Evolutionary conservation across 2,113 vertebrate genomes (phyloP).

Genomic region (Felis catus): DNA sequence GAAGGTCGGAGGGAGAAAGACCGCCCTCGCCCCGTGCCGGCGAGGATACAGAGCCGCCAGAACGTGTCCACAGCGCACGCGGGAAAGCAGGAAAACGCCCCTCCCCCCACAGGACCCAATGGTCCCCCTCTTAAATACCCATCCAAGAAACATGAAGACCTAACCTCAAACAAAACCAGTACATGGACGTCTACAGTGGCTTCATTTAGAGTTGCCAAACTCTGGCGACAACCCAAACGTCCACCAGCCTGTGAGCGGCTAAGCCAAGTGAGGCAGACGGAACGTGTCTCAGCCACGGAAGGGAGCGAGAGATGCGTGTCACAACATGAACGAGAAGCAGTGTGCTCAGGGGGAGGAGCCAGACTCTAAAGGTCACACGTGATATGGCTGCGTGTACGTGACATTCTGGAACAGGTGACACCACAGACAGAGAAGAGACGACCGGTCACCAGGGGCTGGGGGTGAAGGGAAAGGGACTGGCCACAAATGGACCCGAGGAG

Average conservation of each 20-base stretch:
- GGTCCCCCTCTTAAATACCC: background rate
- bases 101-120: background rate
- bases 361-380: background rate
- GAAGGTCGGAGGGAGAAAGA: fast-evolving
- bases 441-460: too few relatives aligned
- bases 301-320: fast-evolving
- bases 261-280: background rate
- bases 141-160: background rate
- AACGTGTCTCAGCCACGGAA: background rate
- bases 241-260: background rate
- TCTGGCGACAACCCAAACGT: background rate
- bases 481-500: background rate
- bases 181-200: fast-evolving
- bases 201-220: background rate
- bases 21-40: fast-evolving
- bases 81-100: background rate
- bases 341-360: background rate
- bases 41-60: fast-evolving
- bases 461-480: background rate
- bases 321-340: fast-evolving
- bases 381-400: fast-evolving
- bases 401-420: background rate
- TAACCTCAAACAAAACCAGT: background rate
- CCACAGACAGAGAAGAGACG: too few relatives aligned
- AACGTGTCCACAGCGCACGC: fast-evolving